These are phyloP conservation scores for Nematolebias whitei DNA, from an alignment of 2,113 vertebrate genomes.

Conservation along the genomic window DNA sequence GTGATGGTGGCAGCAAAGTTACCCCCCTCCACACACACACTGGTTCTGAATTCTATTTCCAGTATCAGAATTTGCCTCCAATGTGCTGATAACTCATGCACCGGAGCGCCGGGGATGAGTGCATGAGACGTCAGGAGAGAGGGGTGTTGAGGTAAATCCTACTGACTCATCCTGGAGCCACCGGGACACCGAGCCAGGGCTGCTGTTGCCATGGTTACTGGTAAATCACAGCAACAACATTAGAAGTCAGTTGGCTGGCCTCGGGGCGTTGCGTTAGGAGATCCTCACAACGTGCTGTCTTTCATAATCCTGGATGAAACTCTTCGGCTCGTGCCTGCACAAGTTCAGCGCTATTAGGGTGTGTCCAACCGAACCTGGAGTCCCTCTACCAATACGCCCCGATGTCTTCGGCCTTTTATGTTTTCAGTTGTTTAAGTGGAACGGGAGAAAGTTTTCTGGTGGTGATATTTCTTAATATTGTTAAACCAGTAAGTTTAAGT, in stretches of 20 bases:
- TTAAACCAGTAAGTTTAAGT: too few relatives aligned
- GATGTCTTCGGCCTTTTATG: background rate
- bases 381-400: constrained; percentile 6
- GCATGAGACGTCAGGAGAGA: background rate
- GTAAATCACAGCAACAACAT: constrained; percentile 32
- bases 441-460: background rate
- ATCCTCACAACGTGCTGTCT: constrained; percentile 17
- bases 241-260: background rate
- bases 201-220: constrained; percentile 47
- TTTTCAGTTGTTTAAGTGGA: background rate
- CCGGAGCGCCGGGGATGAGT: background rate
- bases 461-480: too few relatives aligned
- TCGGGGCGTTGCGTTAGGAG: constrained; percentile 8
- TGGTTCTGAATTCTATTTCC: constrained; percentile 22
- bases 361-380: constrained; percentile 40
- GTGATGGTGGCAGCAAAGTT: constrained; percentile 14
- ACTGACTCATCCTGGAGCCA: constrained; percentile 41
- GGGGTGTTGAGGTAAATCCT: background rate
- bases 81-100: constrained; percentile 8
- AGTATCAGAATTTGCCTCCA: constrained; percentile 41
- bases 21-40: constrained; percentile 16
- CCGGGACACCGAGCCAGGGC: constrained; percentile 2
- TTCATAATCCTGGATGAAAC: constrained; percentile 38
- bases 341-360: constrained; percentile 39
- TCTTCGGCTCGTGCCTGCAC: constrained; percentile 55